Base-by-base conservation (phyloP, 2,888 invertebrate genomes). In the Cryptocephalus primarius region DNA sequence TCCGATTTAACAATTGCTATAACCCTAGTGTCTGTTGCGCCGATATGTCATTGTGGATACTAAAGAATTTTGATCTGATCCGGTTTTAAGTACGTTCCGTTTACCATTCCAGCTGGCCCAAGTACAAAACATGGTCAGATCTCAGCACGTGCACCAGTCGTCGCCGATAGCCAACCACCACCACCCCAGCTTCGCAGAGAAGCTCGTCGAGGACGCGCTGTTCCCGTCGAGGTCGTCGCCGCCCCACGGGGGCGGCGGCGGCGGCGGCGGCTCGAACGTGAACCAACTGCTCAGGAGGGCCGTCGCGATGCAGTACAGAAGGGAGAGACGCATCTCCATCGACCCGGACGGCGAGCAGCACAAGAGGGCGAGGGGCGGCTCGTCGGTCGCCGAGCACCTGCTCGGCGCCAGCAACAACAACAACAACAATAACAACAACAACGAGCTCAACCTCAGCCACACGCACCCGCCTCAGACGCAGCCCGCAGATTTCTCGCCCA, bases 91-190 rank as follows among this genome's bases (percentile, higher is more conserved):
- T 22, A 6, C 2, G 22, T 22, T 22, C 6, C 22, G 22, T 22
- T 22, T 22, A 4, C 22, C 22, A 50, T 66, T 72, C 61, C 69
- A 78, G 72, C 66, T 83, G 70, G 78, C 82, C 60, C 83, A 78
- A 68, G 76, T 78, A 65, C 78, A 82, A 69, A 79, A 76, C 67
- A 69, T 82, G 66, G 79, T 80, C 57, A 75, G 61, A 74, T 79
- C 57, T 72, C 80, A 53, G 73, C 80, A 49, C 73, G 80, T 49
- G 71, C 77, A 57, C 43, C 56, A 57, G 31, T 51, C 59, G 43
- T 60, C 63, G 45, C 68, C 66, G 48, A 46, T 57, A 12, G 60
- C 71, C 51, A 71, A 69, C 58, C 41, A 76, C 33, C 22, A 22
- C 72, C 65, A 55, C 55, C 60, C 57, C 53, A 62, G 13, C 71